Base-by-base conservation (phyloP, 92 coral and sea anemone genomes). In the Paramuricea clavata region DNA sequence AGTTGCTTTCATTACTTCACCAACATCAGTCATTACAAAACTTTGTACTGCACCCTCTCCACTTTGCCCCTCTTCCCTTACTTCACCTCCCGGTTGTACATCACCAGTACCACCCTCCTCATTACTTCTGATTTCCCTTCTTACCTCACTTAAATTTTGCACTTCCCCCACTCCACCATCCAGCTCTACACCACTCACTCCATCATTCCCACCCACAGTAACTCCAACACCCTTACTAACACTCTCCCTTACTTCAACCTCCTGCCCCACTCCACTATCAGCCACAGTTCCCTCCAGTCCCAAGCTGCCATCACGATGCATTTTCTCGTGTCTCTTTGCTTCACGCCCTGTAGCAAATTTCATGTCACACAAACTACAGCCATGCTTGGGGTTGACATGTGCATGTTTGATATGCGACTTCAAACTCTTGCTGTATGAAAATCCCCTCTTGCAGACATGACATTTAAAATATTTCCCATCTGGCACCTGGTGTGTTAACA, bases 261-360 rank as follows among this genome's bases (percentile, higher is more conserved):
- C 42, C 8, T 47, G 52, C 17, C 16, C 52, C 1, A 47, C 52
- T 47, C 17, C 52, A 61, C 34, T 25, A 1, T 61, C 34, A 16
- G 25, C 10, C 9, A 95, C 33, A 96, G 95, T 90, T 95, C 92
- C 44, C 97, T 94, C 69, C 97, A 93, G 56, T 93, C 95, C 83
- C 76, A 95, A 89, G 7, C 97, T 95, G 25, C 95, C 98, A 13
- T 94, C 97, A 13, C 95, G 95, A 44, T 95, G 98, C 71, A 93
- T 95, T 9, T 92, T 87, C 32, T 88, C 98, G 76, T 95, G 98
- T 54, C 94, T 12, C 35, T 0, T 67, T 30, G 19, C 41, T 7
- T 67, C 74, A 12, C 41, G 41, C 44, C 10, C 41, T 3, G 74
- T 67, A 30, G 12, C 1, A 35, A 30, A 67, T 5, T 2, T 67